phyloP scores from a whole-genome alignment of 2,797 vertebrate genomes.

The Sparidentex hasta region DNA sequence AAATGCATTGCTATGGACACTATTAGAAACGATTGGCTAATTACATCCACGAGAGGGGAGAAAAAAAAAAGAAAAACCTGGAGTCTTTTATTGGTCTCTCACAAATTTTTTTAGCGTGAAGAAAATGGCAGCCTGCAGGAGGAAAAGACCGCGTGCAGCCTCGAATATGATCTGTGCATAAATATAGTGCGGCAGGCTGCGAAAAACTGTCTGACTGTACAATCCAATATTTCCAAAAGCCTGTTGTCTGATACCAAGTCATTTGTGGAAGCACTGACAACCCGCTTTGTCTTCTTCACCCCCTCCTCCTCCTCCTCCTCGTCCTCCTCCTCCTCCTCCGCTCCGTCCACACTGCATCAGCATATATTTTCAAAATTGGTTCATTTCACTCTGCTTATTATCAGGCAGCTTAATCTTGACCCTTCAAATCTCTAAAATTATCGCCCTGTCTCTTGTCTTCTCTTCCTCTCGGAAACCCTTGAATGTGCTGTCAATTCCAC shows the following conservation, averaged over 20 bases:
- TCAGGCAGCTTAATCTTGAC: slow-evolving; percentile 84
- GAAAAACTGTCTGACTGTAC: slow-evolving; percentile 54
- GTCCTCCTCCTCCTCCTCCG: not conserved
- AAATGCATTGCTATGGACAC: slow-evolving; percentile 74
- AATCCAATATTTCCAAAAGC: slow-evolving; percentile 68
- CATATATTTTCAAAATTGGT: slow-evolving; percentile 75
- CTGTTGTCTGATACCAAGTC: slow-evolving; percentile 70
- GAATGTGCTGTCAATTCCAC: slow-evolving; percentile 75
- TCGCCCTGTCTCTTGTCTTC: slow-evolving; percentile 76
- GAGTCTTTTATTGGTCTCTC: slow-evolving; percentile 47
- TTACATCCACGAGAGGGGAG: slow-evolving; percentile 54
- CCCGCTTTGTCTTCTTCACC: slow-evolving; percentile 19
- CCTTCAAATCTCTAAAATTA: slow-evolving; percentile 79
- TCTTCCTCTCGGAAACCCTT: slow-evolving; percentile 69
- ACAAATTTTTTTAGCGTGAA: slow-evolving; percentile 20
- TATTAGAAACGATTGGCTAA: slow-evolving; percentile 74
- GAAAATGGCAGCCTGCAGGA: slow-evolving; percentile 5
- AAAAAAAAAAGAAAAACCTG: slow-evolving; percentile 16
- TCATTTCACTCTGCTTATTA: slow-evolving; percentile 77
- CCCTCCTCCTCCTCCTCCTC: not conserved
- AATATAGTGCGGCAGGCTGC: slow-evolving; percentile 49
- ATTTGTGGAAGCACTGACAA: slow-evolving; percentile 61
- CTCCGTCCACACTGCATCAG: slow-evolving; percentile 48
- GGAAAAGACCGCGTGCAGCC: slow-evolving; percentile 7
- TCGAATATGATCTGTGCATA: slow-evolving; percentile 52